These are phyloP conservation scores for Xestobium rufovillosum DNA, from an alignment of 2,888 invertebrate species.

Conservation along the genomic window DNA sequence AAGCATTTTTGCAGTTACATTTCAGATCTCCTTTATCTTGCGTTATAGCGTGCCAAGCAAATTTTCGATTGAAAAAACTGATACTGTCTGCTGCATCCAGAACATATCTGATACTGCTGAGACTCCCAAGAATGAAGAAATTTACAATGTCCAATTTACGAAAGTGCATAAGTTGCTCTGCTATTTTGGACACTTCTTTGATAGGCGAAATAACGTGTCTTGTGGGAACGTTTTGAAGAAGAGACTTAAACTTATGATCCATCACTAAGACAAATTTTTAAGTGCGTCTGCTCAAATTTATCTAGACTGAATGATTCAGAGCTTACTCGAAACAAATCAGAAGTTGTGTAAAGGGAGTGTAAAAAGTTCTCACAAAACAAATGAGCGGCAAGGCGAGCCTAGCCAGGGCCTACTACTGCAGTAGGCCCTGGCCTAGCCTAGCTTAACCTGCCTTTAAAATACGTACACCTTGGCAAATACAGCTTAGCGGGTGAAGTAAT, in stretches of 20 bases:
- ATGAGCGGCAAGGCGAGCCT: no score
- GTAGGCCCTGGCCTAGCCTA: no score
- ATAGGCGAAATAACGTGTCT: slow-evolving; percentile 79
- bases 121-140: slow-evolving; percentile 75
- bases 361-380: no score
- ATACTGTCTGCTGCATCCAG: slow-evolving; percentile 57
- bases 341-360: no score
- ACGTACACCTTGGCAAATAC: no score
- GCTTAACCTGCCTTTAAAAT: no score
- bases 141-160: slow-evolving; percentile 81
- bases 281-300: no score
- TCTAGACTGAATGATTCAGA: no score
- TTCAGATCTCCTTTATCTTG: slow-evolving; percentile 66
- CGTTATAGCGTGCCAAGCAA: slow-evolving; percentile 80
- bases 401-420: no score
- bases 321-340: no score
- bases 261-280: slow-evolving; percentile 55
- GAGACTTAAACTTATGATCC: slow-evolving; percentile 89
- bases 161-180: slow-evolving; percentile 62
- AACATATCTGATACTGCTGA: slow-evolving; percentile 54
- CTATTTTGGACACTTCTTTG: slow-evolving; percentile 49
- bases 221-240: slow-evolving; percentile 83
- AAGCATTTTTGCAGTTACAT: slow-evolving; percentile 70
- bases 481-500: no score
- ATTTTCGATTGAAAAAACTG: slow-evolving; percentile 70